These are phyloP conservation scores for Tragulus kanchil DNA, from an alignment of 2,113 vertebrate genomes.

Conservation along the genomic window DNA sequence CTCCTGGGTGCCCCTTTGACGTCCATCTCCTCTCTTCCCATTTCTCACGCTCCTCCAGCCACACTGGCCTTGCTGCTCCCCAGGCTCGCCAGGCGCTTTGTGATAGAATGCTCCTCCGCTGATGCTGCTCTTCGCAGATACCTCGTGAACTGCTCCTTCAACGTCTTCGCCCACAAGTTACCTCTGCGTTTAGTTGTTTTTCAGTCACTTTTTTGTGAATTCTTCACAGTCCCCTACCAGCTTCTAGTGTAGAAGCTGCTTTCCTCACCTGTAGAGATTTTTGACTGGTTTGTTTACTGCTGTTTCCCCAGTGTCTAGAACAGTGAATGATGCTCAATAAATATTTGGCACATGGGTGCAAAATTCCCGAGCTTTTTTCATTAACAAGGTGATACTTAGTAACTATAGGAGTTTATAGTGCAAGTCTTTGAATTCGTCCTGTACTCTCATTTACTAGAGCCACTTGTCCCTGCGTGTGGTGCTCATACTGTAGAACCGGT, in stretches of 20 bases:
- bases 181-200: not conserved
- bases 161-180: not conserved
- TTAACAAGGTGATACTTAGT: constrained; percentile 8
- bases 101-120: not conserved
- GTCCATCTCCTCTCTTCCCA: not conserved
- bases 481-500: not conserved
- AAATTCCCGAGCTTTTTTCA: constrained; percentile 35
- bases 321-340: constrained; percentile 1
- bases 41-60: not conserved
- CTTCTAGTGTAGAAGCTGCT: not conserved
- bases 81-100: not conserved
- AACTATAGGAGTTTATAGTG: not conserved
- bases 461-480: too few relatives aligned
- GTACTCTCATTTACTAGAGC: not conserved
- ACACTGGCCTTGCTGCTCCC: not conserved
- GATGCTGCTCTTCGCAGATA: not conserved
- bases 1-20: not conserved
- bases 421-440: not conserved
- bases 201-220: not conserved
- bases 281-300: not conserved
- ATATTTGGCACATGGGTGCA: constrained; percentile 34
- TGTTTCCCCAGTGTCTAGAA: not conserved
- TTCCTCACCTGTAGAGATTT: constrained; percentile 5
- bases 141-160: not conserved
- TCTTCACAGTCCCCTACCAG: not conserved